phyloP scores from a whole-genome alignment of 2,113 vertebrate genomes.

The Psilopsiagon aurifrons region DNA sequence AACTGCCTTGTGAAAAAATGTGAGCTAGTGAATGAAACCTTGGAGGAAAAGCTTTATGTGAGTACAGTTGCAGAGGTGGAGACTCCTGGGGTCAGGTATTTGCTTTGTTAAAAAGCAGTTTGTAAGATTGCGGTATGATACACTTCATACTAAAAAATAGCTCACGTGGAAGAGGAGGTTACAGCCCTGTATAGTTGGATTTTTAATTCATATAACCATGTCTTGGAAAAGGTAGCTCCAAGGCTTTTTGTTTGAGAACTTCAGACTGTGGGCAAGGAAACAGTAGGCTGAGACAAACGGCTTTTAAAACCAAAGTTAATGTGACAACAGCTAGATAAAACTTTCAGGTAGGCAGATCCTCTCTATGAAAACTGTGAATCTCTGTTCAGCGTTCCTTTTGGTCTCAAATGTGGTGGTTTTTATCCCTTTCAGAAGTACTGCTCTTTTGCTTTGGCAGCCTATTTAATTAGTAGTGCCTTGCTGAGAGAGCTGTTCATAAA shows the following conservation, averaged over 20 bases:
- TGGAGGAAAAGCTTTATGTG: background rate
- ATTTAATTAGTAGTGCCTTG: background rate
- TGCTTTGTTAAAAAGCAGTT: background rate
- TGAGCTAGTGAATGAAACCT: background rate
- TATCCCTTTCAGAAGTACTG: background rate
- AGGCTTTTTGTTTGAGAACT: slow-evolving; percentile 12
- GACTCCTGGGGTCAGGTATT: background rate
- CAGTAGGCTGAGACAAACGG: background rate
- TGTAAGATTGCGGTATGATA: background rate
- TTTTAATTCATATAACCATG: background rate
- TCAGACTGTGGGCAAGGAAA: background rate
- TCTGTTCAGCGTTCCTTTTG: background rate
- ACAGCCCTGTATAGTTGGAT: background rate
- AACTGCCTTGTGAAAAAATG: background rate
- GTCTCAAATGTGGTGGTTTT: background rate
- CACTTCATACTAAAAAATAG: background rate
- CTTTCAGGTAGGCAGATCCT: background rate
- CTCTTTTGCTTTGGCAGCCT: background rate
- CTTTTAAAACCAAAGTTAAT: background rate
- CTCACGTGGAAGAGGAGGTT: background rate
- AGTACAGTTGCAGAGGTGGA: background rate
- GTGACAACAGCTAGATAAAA: background rate
- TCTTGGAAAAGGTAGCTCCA: background rate
- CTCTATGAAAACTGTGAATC: background rate
- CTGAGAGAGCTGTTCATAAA: background rate